A percentile compares a stretch with the other conserved stretches of the same genome.
Conservation (phyloP, 2,888 invertebrate genomes). For the Polia nebulosa region DNA sequence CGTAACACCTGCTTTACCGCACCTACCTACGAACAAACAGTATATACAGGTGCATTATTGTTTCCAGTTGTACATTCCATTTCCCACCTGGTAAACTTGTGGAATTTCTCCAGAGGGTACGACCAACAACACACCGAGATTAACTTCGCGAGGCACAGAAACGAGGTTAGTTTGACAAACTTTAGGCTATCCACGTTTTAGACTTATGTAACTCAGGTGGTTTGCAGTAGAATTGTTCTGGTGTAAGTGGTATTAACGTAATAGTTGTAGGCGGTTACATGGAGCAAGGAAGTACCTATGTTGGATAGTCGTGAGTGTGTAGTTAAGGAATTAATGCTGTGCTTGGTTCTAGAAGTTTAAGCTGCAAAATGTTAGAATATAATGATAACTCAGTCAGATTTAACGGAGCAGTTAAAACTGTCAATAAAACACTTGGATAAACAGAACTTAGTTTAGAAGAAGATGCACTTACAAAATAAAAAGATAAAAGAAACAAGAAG, state of each 20-base stretch:
- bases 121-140: conserved; percentile 83
- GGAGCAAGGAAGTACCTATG: neutral
- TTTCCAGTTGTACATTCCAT: conserved; percentile 89
- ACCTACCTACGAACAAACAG: conserved; percentile 15
- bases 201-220: conserved; percentile 41
- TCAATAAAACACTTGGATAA: neutral
- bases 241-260: neutral
- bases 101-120: conserved; percentile 90
- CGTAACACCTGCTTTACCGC: conserved; percentile 42
- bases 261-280: neutral
- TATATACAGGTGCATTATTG: conserved; percentile 48
- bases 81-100: conserved; percentile 90
- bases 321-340: neutral
- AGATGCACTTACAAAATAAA: too few species aligned
- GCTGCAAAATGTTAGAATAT: too few species aligned
- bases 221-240: conserved; percentile 11
- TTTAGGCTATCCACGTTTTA: conserved; percentile 43
- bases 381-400: too few species aligned
- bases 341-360: neutral
- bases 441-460: too few species aligned
- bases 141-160: conserved; percentile 87
- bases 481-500: neutral
- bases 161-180: conserved; percentile 81
- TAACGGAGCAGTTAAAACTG: too few species aligned
- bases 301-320: neutral